Percentiles rank a stretch among this genome's conserved stretches.
These are phyloP conservation scores for Resseliella maxima DNA, from an alignment of 2,888 invertebrate species.

Conservation along the genomic window DNA sequence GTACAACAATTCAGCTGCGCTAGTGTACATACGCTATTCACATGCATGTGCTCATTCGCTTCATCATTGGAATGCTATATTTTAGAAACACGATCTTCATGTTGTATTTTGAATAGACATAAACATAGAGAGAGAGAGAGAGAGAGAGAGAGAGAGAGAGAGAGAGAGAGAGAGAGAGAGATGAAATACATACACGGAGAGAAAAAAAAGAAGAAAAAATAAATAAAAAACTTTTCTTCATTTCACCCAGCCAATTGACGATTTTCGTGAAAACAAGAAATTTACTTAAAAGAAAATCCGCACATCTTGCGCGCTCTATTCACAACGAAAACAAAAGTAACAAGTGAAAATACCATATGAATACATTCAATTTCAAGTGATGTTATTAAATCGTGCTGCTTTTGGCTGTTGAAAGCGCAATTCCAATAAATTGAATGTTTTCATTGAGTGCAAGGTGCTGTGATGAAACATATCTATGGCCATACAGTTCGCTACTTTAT, in stretches of 20 bases:
- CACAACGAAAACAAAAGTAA: background rate
- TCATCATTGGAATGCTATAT: background rate
- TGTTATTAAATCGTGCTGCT: background rate
- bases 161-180: no score
- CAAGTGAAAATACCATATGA: background rate
- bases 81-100: background rate
- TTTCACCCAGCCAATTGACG: constrained; percentile 2
- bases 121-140: no score
- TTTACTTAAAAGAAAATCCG: background rate
- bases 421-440: background rate
- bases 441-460: background rate
- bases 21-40: background rate
- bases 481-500: background rate
- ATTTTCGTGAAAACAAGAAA: background rate
- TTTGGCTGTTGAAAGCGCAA: background rate
- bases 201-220: background rate
- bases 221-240: background rate
- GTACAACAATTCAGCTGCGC: background rate
- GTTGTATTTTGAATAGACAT: background rate
- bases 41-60: constrained; percentile 4
- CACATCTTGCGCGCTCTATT: no score
- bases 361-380: background rate
- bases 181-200: background rate
- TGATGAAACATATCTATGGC: background rate
- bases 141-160: no score